A percentile compares a stretch with the other conserved stretches of the same genome.
These are phyloP conservation scores for Podiceps cristatus DNA, from an alignment of 2,113 vertebrate species.

Conservation along the genomic window DNA sequence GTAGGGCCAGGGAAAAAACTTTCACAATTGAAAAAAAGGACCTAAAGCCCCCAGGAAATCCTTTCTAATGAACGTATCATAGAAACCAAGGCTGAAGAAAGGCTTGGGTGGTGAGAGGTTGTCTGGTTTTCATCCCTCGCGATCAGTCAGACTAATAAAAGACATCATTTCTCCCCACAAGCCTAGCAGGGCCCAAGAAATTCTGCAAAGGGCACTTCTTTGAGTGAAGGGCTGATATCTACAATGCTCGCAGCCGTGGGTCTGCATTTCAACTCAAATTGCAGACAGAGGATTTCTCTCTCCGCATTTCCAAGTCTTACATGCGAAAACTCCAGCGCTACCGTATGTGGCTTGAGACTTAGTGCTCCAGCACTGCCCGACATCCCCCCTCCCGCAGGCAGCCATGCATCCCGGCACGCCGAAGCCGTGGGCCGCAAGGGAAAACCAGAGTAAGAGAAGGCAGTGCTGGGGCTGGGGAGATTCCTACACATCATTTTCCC, in stretches of 20 bases:
- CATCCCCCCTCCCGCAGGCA: neutral
- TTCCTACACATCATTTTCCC: fast-evolving
- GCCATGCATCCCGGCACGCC: neutral
- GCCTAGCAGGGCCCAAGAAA: neutral
- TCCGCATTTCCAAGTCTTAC: neutral
- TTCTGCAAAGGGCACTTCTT: neutral
- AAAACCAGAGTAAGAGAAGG: neutral
- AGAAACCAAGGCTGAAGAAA: neutral
- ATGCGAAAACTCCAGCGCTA: neutral
- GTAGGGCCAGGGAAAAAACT: neutral
- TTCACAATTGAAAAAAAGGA: neutral
- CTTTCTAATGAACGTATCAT: neutral
- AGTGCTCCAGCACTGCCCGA: neutral
- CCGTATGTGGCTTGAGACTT: fast-evolving
- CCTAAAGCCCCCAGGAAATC: neutral
- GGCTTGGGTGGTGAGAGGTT: neutral
- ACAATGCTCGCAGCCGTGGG: neutral
- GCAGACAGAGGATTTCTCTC: neutral
- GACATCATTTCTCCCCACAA: neutral
- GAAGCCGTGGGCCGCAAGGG: neutral
- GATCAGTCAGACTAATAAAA: conserved; percentile 30
- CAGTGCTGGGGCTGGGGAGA: fast-evolving
- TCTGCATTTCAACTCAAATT: neutral
- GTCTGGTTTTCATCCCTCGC: neutral
- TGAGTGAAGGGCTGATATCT: neutral